phyloP scores from a whole-genome alignment of 2,113 vertebrate genomes.

The Stictonetta naevosa region DNA sequence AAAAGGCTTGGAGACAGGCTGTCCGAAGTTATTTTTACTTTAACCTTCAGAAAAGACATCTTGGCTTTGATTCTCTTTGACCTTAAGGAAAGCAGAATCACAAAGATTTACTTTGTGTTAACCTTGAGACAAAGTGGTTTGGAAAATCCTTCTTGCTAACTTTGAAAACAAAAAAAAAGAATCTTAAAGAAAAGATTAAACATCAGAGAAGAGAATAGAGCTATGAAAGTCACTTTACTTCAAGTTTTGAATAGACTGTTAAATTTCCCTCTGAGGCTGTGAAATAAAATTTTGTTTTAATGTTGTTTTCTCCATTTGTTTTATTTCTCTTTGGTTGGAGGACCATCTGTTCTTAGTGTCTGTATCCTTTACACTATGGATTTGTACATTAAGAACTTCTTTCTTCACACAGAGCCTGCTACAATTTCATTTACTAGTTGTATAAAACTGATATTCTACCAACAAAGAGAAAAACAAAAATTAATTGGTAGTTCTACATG shows the following conservation, averaged over 20 bases:
- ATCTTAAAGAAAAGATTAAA: neutral
- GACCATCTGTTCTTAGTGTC: slow-evolving; percentile 32
- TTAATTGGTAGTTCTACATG: neutral
- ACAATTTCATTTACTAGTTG: slow-evolving; percentile 26
- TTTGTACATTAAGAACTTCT: neutral
- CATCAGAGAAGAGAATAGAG: neutral
- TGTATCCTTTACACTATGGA: neutral
- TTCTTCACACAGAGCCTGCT: neutral
- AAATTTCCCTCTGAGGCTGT: slow-evolving; percentile 8
- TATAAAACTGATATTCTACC: neutral
- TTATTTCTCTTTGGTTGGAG: neutral
- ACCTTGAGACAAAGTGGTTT: neutral
- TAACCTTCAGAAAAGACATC: neutral
- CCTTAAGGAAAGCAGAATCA: neutral
- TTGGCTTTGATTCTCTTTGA: neutral
- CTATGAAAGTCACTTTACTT: neutral
- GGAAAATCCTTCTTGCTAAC: neutral
- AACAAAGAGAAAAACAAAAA: neutral
- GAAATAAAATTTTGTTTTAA: slow-evolving; percentile 24
- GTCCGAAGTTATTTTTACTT: neutral
- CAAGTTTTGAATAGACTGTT: neutral
- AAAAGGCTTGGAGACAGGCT: neutral
- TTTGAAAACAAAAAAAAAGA: neutral
- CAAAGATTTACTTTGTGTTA: neutral
- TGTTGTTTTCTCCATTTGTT: slow-evolving; percentile 14